Base-by-base conservation (phyloP, 1,140 invertebrate species). In the Neodiprion lecontei region DNA sequence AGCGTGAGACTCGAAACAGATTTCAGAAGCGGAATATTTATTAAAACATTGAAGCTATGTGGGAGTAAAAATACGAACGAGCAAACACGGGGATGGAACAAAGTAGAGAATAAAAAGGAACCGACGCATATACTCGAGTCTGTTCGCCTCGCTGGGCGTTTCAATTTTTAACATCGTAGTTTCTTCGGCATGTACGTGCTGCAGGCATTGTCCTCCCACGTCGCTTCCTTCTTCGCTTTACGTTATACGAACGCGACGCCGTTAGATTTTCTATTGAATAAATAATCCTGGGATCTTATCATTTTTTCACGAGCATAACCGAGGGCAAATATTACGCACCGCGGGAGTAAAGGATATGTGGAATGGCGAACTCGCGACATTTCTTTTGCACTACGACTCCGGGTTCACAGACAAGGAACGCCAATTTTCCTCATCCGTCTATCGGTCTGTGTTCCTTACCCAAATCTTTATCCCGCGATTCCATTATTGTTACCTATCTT, bases 221-320 rank as follows among this genome's bases (percentile, higher is more conserved):
- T 5, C 28, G 28, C 28, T 40, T 40, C 28, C 28, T 40, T 40
- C 28, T 40, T 40, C 28, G 28, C 28, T 40, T 5, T 40, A 40
- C 28, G 28, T 40, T 40, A 40, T 40, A 40, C 1, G 28, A 40
- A 12, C 8, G 5, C 53, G 53, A 61, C 53, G 53, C 11, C 53
- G 53, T 61, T 61, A 12, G 53, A 61, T 61, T 61, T 61, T 61
- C n/a, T 61, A 17, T 61, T 61, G 53, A 61, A 61, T 61, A 61
- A 61, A 61, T 61, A 12, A 61, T 61, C 53, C 53, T 12, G 53
- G 11, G 11, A 61, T 61, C 53, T 17, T 61, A 61, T 61, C 11
- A 61, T 61, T 61, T 61, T 61, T 61, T 61, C 53, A 61, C 53
- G 53, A 61, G 53, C n/a, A 61, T 14, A 61, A 61, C 11, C 11